phyloP scores from a whole-genome alignment of 2,113 vertebrate species.

The Xiphophorus hellerii region DNA sequence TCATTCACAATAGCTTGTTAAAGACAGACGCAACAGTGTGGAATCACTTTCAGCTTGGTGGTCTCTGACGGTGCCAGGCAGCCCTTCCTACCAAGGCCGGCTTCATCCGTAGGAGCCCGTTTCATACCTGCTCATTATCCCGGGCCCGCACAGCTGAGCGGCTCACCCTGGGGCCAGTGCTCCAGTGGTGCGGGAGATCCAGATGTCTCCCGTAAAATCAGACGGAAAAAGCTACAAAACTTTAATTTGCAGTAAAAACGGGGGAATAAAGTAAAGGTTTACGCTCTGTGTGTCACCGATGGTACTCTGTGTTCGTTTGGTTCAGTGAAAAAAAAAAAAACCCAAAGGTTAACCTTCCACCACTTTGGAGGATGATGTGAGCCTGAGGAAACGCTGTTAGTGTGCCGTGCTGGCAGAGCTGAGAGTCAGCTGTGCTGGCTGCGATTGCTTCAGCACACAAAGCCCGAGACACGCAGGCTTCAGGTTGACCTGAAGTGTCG shows the following conservation, averaged over 20 bases:
- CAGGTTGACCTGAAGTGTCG: constrained; percentile 11
- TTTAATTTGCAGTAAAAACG: constrained; percentile 84
- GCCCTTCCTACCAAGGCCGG: constrained; percentile 41
- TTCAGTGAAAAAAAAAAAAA: constrained; percentile 52
- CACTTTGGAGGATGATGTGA: constrained; percentile 42
- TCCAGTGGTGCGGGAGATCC: constrained; percentile 71
- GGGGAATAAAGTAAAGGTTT: constrained; percentile 80
- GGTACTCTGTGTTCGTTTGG: constrained; percentile 61
- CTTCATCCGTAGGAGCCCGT: constrained; percentile 56
- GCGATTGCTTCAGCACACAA: constrained; percentile 12
- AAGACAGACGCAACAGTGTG: constrained; percentile 8
- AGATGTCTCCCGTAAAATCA: constrained; percentile 86
- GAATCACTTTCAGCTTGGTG: constrained; percentile 55
- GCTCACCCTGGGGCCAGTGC: constrained; percentile 73
- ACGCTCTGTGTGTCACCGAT: constrained; percentile 69
- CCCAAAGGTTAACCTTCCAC: constrained; percentile 48
- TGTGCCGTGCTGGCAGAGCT: constrained; percentile 40
- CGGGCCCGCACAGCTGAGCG: constrained; percentile 68
- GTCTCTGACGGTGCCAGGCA: constrained; percentile 44
- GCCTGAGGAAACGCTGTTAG: constrained; percentile 27
- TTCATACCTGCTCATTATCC: constrained; percentile 82
- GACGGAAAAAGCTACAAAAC: constrained; percentile 86
- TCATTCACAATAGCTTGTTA: not conserved
- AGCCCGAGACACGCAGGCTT: constrained; percentile 45
- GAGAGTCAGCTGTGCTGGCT: constrained; percentile 48